Conservation (phyloP, 2,888 invertebrate species). For the Oscheius onirici region DNA sequence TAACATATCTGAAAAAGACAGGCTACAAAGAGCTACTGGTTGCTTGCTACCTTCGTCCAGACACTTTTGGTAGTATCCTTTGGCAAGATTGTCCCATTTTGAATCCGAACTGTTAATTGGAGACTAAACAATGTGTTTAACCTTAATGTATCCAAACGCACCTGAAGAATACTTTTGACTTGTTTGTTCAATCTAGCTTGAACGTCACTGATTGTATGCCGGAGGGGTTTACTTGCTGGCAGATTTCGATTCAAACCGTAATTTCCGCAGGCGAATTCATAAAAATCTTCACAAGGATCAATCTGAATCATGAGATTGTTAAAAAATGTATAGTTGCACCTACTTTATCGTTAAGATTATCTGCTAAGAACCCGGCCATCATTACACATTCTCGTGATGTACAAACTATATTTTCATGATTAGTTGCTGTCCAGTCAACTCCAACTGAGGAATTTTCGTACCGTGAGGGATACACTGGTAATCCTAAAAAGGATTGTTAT, state of each 20-base stretch:
- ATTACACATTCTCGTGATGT: slow-evolving; percentile 65
- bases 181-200: slow-evolving; percentile 66
- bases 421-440: slow-evolving; percentile 49
- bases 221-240: slow-evolving; percentile 61
- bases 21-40: background rate
- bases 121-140: slow-evolving; percentile 36
- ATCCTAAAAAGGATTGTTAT: slow-evolving; percentile 35
- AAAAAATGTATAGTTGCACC: background rate
- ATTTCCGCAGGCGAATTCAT: slow-evolving; percentile 70
- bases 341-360: slow-evolving; percentile 66
- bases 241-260: slow-evolving; percentile 64
- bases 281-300: slow-evolving; percentile 68
- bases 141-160: background rate
- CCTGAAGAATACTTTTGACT: slow-evolving; percentile 59
- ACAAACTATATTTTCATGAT: slow-evolving; percentile 61
- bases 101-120: slow-evolving; percentile 44
- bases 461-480: slow-evolving; percentile 45
- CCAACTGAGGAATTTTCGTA: slow-evolving; percentile 55
- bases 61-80: slow-evolving; percentile 67
- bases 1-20: slow-evolving; percentile 45
- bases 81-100: slow-evolving; percentile 62
- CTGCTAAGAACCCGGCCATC: slow-evolving; percentile 64
- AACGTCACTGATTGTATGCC: slow-evolving; percentile 67
- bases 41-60: slow-evolving; percentile 60
- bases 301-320: slow-evolving; percentile 41